These are phyloP conservation scores for Tupaia tana DNA, from an alignment of 2,113 vertebrate species.

Conservation along the genomic window DNA sequence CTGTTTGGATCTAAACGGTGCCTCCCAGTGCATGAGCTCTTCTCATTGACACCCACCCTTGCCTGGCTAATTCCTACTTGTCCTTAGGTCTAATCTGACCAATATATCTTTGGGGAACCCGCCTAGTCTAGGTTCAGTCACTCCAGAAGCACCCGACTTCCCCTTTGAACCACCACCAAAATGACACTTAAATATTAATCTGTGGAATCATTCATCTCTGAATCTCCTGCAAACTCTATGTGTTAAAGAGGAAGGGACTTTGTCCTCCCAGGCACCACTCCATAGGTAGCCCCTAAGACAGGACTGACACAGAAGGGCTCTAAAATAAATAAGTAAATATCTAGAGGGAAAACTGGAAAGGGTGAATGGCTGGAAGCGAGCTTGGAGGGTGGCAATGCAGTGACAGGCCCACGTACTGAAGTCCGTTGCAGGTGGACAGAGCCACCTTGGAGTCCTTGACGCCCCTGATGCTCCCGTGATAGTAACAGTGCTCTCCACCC, in stretches of 20 bases:
- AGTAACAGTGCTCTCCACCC: slow-evolving; percentile 99
- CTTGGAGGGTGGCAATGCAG: neutral
- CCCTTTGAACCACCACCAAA: neutral
- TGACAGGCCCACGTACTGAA: slow-evolving; percentile 91
- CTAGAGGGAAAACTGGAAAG: neutral
- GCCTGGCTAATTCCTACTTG: neutral
- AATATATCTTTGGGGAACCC: neutral
- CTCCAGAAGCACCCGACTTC: neutral
- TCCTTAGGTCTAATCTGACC: neutral
- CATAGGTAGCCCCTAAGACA: neutral
- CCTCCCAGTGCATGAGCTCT: accelerated
- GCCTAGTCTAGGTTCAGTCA: neutral
- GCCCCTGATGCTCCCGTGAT: slow-evolving; percentile 95
- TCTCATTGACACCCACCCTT: neutral
- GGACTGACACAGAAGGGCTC: neutral
- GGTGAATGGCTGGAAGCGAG: neutral
- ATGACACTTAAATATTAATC: neutral
- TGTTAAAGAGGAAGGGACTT: neutral
- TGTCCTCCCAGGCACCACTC: neutral
- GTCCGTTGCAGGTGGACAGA: slow-evolving; percentile 96
- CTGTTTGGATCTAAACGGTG: neutral
- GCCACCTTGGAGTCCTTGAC: slow-evolving; percentile 91
- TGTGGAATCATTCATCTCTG: neutral
- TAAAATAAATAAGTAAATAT: neutral
- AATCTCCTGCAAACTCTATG: neutral